Evolutionary conservation across 2,113 vertebrate species (phyloP).

Genomic region (Bothrops jararaca): DNA sequence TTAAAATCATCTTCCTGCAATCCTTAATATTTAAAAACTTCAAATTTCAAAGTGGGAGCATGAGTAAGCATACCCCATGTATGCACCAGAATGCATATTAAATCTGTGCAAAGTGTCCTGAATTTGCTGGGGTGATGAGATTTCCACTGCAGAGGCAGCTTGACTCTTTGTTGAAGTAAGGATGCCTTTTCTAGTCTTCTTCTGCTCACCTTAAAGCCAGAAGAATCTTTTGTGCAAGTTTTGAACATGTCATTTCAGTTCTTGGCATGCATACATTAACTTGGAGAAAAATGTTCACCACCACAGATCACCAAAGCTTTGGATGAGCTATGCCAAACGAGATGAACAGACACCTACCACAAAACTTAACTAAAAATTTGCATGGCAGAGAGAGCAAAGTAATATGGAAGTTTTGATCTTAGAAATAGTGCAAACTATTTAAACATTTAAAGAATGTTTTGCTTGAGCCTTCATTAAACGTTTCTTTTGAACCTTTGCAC

Average conservation of each 20-base stretch:
- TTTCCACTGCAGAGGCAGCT: not conserved
- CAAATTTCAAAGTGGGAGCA: not conserved
- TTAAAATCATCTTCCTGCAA: not conserved
- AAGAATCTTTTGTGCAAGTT: not conserved
- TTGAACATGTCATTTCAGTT: not conserved
- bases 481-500: not conserved
- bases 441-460: not conserved
- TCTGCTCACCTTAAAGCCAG: not conserved
- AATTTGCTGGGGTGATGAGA: not conserved
- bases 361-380: not conserved
- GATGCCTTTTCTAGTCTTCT: not conserved
- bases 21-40: not conserved
- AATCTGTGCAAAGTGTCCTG: not conserved
- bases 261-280: not conserved
- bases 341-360: not conserved
- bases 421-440: not conserved
- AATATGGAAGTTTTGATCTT: not conserved
- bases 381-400: not conserved
- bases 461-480: not conserved
- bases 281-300: not conserved
- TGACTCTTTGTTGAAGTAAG: not conserved
- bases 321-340: not conserved
- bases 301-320: not conserved
- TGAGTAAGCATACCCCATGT: not conserved
- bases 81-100: not conserved